These are phyloP conservation scores for Beris chalybata DNA, from an alignment of 2,888 invertebrate species.

Conservation along the genomic window DNA sequence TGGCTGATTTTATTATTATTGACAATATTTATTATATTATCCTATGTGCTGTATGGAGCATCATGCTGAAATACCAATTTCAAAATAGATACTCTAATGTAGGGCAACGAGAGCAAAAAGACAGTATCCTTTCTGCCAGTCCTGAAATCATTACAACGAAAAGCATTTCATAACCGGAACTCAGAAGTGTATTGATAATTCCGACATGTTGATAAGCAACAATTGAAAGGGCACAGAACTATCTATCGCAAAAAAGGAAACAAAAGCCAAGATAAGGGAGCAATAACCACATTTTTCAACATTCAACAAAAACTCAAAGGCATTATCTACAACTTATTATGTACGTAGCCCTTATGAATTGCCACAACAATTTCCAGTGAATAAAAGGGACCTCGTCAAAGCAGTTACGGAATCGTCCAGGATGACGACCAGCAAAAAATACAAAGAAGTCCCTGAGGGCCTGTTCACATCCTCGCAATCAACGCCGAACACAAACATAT, in stretches of 20 bases:
- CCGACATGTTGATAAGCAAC: too few species aligned
- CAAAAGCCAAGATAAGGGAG: slow-evolving; percentile 5
- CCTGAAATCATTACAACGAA: too few species aligned
- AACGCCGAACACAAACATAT: slow-evolving; percentile 24
- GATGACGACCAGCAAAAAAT: background rate
- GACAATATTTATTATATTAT: too few species aligned
- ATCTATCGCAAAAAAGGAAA: slow-evolving; percentile 1
- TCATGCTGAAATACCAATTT: too few species aligned
- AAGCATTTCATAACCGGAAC: too few species aligned
- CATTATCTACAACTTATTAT: background rate
- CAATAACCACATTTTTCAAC: slow-evolving; percentile 3
- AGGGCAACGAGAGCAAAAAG: too few species aligned
- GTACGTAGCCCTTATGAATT: background rate
- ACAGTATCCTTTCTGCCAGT: too few species aligned
- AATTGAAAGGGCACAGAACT: too few species aligned
- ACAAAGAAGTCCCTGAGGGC: slow-evolving; percentile 22
- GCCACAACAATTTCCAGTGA: slow-evolving; percentile 12
- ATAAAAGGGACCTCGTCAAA: slow-evolving; percentile 16
- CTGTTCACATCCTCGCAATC: slow-evolving; percentile 27
- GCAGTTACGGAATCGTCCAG: slow-evolving; percentile 12
- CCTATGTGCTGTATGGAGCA: too few species aligned
- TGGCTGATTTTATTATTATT: too few species aligned
- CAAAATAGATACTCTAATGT: too few species aligned
- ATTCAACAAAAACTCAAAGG: background rate
- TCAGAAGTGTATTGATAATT: too few species aligned